Evolutionary conservation across 2,797 vertebrate genomes (phyloP).

Genomic region (Picus viridis): DNA sequence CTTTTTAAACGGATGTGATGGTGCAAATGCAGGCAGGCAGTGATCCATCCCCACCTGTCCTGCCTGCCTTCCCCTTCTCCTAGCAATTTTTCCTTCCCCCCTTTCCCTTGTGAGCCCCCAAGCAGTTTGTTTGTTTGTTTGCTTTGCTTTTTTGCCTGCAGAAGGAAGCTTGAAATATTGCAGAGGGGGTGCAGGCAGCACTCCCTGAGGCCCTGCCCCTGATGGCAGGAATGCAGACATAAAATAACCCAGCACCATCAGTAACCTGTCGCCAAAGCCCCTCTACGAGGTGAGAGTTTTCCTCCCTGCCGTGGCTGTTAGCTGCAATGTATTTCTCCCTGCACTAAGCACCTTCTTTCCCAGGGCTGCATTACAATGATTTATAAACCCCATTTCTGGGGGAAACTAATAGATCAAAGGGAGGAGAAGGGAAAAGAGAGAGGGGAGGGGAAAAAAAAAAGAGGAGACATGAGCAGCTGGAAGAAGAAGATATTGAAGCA

Average conservation of each 20-base stretch:
- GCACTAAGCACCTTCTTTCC: slow-evolving; percentile 90
- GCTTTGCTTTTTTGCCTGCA: slow-evolving; percentile 51
- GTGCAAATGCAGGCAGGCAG: not conserved
- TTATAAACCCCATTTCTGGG: slow-evolving; percentile 88
- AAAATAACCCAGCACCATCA: slow-evolving; percentile 87
- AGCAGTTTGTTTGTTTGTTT: slow-evolving; percentile 60
- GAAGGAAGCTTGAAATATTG: slow-evolving; percentile 83
- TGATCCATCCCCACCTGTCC: not conserved
- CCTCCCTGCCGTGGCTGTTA: slow-evolving; percentile 83
- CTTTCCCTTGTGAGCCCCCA: slow-evolving; percentile 63
- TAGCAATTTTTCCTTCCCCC: slow-evolving; percentile 58
- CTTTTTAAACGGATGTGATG: not conserved
- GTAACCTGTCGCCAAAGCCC: slow-evolving; percentile 89
- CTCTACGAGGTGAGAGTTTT: slow-evolving; percentile 74
- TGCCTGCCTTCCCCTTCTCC: not conserved
- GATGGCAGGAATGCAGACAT: slow-evolving; percentile 75
- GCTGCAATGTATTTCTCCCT: slow-evolving; percentile 81
- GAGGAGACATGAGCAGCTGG: slow-evolving; percentile 79
- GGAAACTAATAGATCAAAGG: slow-evolving; percentile 92
- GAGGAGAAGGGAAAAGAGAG: slow-evolving; percentile 69
- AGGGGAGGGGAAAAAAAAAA: not conserved
- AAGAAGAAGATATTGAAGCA: slow-evolving; percentile 79
- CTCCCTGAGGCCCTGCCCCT: slow-evolving; percentile 78
- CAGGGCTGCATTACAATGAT: slow-evolving; percentile 92
- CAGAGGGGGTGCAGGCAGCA: slow-evolving; percentile 53